These are phyloP conservation scores for Acleris literana DNA, from an alignment of 2,888 invertebrate genomes.

Conservation along the genomic window DNA sequence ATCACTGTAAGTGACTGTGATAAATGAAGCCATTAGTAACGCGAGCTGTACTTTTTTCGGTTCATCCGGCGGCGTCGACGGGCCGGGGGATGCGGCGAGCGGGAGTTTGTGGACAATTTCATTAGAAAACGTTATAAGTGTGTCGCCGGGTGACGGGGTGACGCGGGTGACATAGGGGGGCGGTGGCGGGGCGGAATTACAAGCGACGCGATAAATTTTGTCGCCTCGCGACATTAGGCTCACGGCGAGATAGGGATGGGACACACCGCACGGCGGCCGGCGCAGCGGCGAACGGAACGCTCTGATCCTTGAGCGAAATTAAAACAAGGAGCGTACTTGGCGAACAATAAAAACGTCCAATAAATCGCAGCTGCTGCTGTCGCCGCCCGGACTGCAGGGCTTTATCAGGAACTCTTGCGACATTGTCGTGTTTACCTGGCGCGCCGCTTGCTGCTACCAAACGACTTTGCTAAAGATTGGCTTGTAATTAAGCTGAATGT, in stretches of 20 bases:
- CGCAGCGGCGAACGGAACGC: slow-evolving; percentile 54
- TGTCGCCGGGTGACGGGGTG: slow-evolving; percentile 76
- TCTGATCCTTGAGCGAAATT: slow-evolving; percentile 75
- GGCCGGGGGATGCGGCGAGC: slow-evolving; percentile 73
- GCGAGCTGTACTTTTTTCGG: slow-evolving; percentile 83
- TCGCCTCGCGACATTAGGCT: slow-evolving; percentile 74
- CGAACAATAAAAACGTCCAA: slow-evolving; percentile 75
- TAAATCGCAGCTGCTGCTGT: slow-evolving; percentile 65
- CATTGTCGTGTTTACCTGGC: slow-evolving; percentile 60
- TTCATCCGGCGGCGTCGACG: slow-evolving; percentile 79
- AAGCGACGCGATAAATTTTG: slow-evolving; percentile 82
- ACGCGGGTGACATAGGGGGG: slow-evolving; percentile 62
- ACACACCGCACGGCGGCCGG: slow-evolving; percentile 46
- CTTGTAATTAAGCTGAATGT: background rate
- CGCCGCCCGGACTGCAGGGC: slow-evolving; percentile 66
- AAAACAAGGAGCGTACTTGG: slow-evolving; percentile 78
- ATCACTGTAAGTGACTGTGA: slow-evolving; percentile 84
- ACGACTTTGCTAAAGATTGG: background rate
- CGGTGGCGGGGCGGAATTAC: slow-evolving; percentile 71
- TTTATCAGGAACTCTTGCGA: slow-evolving; percentile 63
- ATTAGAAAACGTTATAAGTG: slow-evolving; percentile 83
- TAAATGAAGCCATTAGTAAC: slow-evolving; percentile 84
- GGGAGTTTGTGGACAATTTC: slow-evolving; percentile 82
- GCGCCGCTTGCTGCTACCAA: background rate
- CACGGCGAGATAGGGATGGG: slow-evolving; percentile 63